Percentiles rank a stretch among this genome's conserved stretches.
Conservation (phyloP, 2,113 vertebrate genomes). For the Pitta sordida region DNA sequence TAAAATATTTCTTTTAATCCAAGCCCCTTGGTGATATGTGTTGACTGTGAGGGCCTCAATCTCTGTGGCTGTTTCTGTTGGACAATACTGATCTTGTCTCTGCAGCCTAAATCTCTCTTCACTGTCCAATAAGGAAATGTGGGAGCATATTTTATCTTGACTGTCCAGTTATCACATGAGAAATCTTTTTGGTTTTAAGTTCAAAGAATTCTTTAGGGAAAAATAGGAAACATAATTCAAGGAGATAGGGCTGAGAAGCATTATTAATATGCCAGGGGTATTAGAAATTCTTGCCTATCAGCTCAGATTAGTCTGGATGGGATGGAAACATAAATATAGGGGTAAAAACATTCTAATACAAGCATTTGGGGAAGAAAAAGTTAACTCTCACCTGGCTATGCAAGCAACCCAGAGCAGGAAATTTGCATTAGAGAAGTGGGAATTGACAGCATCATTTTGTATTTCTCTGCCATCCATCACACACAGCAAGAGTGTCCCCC, state of each 20-base stretch:
- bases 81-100: not conserved
- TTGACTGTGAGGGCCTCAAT: not conserved
- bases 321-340: not conserved
- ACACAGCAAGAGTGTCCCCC: not conserved
- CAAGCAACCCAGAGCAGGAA: not conserved
- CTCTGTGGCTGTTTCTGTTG: not conserved
- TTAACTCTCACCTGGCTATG: not conserved
- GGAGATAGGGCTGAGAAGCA: not conserved
- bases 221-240: constrained; percentile 6
- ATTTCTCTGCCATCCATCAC: not conserved
- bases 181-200: not conserved
- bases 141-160: not conserved
- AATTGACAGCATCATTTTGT: not conserved
- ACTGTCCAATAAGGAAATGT: not conserved
- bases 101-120: not conserved
- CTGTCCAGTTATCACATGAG: constrained; percentile 8
- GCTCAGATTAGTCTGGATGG: not conserved
- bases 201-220: not conserved
- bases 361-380: not conserved
- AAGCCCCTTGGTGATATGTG: not conserved
- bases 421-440: not conserved
- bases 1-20: not conserved
- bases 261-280: not conserved
- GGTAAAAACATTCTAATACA: not conserved
- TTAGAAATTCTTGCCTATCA: not conserved